Evolutionary conservation across 2,888 invertebrate species (phyloP), one percentile per base, ranked within the genome.

Genomic region (Ormyrus nitidulus): DNA sequence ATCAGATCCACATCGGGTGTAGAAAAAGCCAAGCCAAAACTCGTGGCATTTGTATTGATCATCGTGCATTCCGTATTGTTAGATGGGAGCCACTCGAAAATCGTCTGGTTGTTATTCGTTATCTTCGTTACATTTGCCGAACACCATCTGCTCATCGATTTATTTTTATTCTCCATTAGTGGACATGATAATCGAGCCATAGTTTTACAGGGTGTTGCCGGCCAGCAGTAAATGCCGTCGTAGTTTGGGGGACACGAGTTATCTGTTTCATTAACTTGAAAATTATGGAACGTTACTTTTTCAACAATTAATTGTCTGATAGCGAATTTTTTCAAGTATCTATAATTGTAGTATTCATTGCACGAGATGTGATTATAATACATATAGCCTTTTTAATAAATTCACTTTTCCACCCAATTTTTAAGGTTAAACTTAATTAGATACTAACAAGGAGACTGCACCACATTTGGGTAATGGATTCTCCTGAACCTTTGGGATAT

Each of bases 71-170:
- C 72, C 6, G 59, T 68, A 46, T 13, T 54, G 19, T 78, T 68
- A 11, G 8, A 6, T 6, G 59, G 54, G 0, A 6, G 19, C 72
- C 78, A 78, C 59, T 73, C 53, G 66, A 48, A 53, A 11, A 68
- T 19, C 19, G 53, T 73, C n/a, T 62, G 13, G 54, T 68, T 68
- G 61, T 48, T 5, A 34, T 10, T 59, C 9, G 59, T 62, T 64
- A 78, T 72, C 64, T 66, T 34, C 9, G 46, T 51, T 6, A 73
- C 19, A 48, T 54, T 61, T 54, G 61, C 48, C 34, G 54, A 54
- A 8, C 72, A 78, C 78, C 78, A 78, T 78, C 78, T 78, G 72
- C 11, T 78, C 9, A 73, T 61, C 11, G 72, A 53, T 59, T n/a
- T 61, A 2, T 72, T 13, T 10, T 44, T 68, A 8, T 68, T 44